Evolutionary conservation across 2,797 vertebrate genomes (phyloP), one percentile per base, ranked within the genome.

Genomic region (Florisuga fusca): DNA sequence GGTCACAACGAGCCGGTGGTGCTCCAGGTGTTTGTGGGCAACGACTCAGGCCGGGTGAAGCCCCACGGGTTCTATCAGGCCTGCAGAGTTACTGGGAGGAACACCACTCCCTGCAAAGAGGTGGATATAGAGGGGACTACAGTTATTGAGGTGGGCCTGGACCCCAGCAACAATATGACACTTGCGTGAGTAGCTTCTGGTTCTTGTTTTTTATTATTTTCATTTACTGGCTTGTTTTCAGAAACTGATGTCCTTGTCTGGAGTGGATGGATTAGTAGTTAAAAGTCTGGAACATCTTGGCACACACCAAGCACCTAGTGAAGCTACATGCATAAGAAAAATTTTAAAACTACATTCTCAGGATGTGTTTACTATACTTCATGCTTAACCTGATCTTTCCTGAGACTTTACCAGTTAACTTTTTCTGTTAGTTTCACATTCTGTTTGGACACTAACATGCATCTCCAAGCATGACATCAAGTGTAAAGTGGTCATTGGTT

Each of bases 1-100:
- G 99, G 99, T 58, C 98, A 99, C 97, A 99, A 98, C 22, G 99
- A 99, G 91, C 98, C 98, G 2, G 99, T 99, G 95, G 98, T 99
- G 89, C 98, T 99, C 94, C 99, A 99, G 93, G 98, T 99, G 54
- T 99, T 99, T 84, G 99, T 99, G 91, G 99, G 99, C n/a, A 99
- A 99, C 6, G 99, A 99, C 92, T 97, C 99, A 0, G 99, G 99
- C 9, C 98, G 99, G 10, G 99, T 99, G 95, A 99, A 99, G 95
- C 99, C 99, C 1, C 99, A 99, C 33, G 99, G 99, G 41, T 99
- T 99, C 98, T 99, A 99, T 97, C 99, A 99, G 97, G 99, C 99
- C 43, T 99, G 99, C 96, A 98, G 98, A 71, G 99, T 99, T 27
- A 99, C 99, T 0, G 99, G 99, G 51, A 98, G 99, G 92, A 99